Evolutionary conservation across 2,797 vertebrate genomes (phyloP), one percentile per base, ranked within the genome.

Genomic region (Cyprinella venusta): DNA sequence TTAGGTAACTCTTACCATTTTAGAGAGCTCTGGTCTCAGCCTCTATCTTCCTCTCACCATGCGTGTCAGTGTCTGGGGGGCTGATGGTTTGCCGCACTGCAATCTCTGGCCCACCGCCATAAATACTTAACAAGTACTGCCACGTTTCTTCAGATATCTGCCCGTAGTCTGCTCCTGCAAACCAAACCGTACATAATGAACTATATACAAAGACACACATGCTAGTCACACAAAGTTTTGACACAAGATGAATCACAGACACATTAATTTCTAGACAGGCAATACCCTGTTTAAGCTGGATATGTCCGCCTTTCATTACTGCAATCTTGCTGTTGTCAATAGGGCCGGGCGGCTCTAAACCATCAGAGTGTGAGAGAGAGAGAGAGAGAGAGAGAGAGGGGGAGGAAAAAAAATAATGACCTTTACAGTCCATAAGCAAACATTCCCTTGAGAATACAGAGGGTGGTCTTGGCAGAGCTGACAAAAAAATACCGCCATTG

Each of bases 121-220:
- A 99, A 79, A 99, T 94, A 0, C 90, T 94, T 90, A 95, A 92
- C 84, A 99, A 91, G 89, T 98, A 99, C 84, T 92, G 91, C 98
- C 98, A 99, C 0, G 98, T 99, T 92, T 98, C 98, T 92, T 98
- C 97, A 0, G 98, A 99, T 83, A 99, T 99, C 94, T 99, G 98
- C 72, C 98, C 98, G 0, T 99, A 99, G 91, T 99, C 98, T 0
- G 98, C 98, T 36, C 98, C 98, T 98, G 91, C 0, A 26, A 65
- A 38, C 10, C 70, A 36, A 45, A 7, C 80, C 4, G 63, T 18
- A 38, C 21, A 64, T 12, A 63, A 64, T 36, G 21, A 67, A 54
- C 21, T 36, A 52, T 19, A 38, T 8, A 5, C 56, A 74, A 48
- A 81, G 2, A 71, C 54, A 72, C 52, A 61, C 10, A 59, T 8